Conservation (phyloP, 2,113 vertebrate species). For the Balaeniceps rex region DNA sequence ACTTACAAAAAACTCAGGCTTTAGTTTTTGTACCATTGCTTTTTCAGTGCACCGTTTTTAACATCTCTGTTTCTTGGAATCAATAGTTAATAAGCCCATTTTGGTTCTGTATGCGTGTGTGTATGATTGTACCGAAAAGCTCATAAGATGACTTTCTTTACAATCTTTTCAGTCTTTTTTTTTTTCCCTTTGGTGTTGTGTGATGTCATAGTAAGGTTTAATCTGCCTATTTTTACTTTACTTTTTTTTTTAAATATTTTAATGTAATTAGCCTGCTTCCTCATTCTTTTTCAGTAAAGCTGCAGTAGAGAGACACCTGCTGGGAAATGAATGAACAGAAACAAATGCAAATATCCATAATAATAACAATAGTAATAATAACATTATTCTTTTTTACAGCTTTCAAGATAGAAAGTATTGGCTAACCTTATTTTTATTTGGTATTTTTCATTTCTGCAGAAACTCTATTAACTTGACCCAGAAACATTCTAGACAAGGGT, state of each 20-base stretch:
- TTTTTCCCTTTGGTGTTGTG: not conserved
- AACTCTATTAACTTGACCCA: not conserved
- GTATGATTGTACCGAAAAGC: not conserved
- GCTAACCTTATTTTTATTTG: not conserved
- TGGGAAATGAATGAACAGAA: conserved; percentile 78
- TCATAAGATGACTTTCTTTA: not conserved
- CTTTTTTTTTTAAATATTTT: not conserved
- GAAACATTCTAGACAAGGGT: not conserved
- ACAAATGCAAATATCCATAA: conserved; percentile 48
- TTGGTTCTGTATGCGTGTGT: not conserved
- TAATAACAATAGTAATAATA: not conserved
- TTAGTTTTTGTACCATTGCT: not conserved
- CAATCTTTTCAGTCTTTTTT: not conserved
- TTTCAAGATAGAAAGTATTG: not conserved
- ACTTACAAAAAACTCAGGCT: not conserved
- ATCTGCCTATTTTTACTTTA: not conserved
- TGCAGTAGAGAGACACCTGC: conserved; percentile 81
- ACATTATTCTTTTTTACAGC: not conserved
- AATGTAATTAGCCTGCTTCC: conserved; percentile 44
- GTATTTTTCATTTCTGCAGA: not conserved
- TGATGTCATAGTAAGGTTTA: not conserved
- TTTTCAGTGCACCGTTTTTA: not conserved
- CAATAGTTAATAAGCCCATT: not conserved
- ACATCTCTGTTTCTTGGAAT: not conserved
- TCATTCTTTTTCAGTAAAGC: conserved; percentile 65